Conservation (phyloP, 2,888 invertebrate species). For the Cistogaster globosa region DNA sequence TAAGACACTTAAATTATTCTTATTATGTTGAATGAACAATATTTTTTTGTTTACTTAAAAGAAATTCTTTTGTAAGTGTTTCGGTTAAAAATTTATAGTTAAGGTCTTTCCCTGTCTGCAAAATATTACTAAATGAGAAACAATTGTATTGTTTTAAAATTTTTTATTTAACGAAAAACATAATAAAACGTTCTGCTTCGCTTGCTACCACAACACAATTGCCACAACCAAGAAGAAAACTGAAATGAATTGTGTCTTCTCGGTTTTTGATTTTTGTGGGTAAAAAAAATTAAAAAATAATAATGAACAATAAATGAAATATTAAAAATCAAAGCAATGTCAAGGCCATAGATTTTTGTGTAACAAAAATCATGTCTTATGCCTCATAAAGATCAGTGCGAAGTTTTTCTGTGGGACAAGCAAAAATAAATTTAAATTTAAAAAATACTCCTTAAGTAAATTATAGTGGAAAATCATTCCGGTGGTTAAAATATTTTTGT, state of each 20-base stretch:
- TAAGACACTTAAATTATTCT: too few relatives aligned
- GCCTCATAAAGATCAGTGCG: too few relatives aligned
- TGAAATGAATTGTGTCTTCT: conserved; percentile 5
- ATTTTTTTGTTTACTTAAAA: too few relatives aligned
- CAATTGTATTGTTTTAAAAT: conserved; percentile 13
- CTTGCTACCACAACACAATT: conserved; percentile 25
- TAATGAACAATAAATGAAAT: conserved; percentile 10
- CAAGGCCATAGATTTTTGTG: conserved; percentile 39
- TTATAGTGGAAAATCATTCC: too few relatives aligned
- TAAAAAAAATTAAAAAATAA: conserved; percentile 39
- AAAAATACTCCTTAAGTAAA: too few relatives aligned
- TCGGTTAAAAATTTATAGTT: neutral
- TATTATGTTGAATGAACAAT: too few relatives aligned
- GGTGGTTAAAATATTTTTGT: too few relatives aligned
- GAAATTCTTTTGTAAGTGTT: too few relatives aligned
- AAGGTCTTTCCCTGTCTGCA: neutral
- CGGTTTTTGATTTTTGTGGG: conserved; percentile 41
- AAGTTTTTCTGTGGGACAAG: too few relatives aligned
- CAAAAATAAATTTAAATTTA: too few relatives aligned
- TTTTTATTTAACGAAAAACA: neutral
- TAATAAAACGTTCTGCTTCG: conserved; percentile 56
- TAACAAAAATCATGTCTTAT: too few relatives aligned
- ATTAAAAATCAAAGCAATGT: conserved; percentile 45
- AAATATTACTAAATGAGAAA: conserved; percentile 1
- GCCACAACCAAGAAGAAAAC: conserved; percentile 13